Percentiles rank a stretch among this genome's conserved stretches.
These are phyloP conservation scores for Archips crataeganus DNA, from an alignment of 2,888 invertebrate genomes.

Conservation along the genomic window DNA sequence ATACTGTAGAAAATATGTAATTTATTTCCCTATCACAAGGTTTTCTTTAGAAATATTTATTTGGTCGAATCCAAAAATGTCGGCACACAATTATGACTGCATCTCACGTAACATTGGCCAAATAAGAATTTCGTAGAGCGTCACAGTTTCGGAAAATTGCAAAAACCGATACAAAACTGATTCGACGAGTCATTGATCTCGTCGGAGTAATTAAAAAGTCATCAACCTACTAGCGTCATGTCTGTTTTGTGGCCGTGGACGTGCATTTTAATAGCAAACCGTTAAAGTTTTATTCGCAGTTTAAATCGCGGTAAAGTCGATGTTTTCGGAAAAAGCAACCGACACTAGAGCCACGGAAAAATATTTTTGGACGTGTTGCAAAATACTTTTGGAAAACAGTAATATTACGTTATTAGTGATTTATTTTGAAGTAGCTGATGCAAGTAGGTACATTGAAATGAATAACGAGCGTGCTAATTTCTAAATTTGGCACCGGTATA, in stretches of 20 bases:
- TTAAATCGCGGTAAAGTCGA: conserved; percentile 36
- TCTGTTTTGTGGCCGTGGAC: conserved; percentile 58
- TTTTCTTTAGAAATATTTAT: not conserved
- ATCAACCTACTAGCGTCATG: conserved; percentile 61
- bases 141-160: conserved; percentile 29
- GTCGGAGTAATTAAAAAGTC: conserved; percentile 67
- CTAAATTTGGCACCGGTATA: no score
- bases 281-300: conserved; percentile 63
- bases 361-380: not conserved
- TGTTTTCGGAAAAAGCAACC: conserved; percentile 21
- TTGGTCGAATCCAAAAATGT: not conserved
- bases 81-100: not conserved
- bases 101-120: not conserved
- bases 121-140: not conserved
- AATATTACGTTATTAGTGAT: no score
- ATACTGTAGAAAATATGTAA: no score
- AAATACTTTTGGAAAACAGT: not conserved
- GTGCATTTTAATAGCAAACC: conserved; percentile 57
- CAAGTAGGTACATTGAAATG: no score
- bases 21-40: no score
- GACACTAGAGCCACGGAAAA: not conserved
- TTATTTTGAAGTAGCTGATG: no score
- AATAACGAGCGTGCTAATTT: no score
- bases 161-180: conserved; percentile 33
- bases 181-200: conserved; percentile 50